Base-by-base conservation (phyloP, 2,797 vertebrate genomes). In the Scomberomorus guttatus region DNA sequence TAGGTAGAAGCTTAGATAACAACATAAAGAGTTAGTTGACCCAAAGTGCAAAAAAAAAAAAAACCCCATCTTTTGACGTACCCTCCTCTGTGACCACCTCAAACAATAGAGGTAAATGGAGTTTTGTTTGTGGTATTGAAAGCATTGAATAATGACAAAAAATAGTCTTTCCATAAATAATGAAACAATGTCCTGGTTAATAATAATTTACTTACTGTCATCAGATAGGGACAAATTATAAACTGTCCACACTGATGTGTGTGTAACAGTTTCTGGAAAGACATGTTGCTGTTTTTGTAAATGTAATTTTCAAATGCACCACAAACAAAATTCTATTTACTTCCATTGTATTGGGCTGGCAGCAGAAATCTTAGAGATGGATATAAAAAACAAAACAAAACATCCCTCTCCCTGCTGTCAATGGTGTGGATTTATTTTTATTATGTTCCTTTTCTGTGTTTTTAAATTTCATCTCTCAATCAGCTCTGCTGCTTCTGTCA, bases 181-280 rank as follows among this genome's bases (percentile, higher is more conserved):
- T 34, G 8, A 7, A 51, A 22, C 27, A 34, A 48, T 48, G 54
- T 8, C 58, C 20, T 69, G 42, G 25, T 58, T 5, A 46, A 1
- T 46, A 58, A 46, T 24, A 48, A 69, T 69, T 14, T 27, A 46
- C 18, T 11, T 15, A 6, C 51, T 55, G 56, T 71, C 56, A 51
- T 39, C 68, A 60, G 39, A 42, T 34, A 12, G 5, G 17, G 17
- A 39, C 34, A 55, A 6, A 18, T 42, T 3, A 55, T 57, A 32
- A 32, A 20, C 27, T 17, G 15, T 44, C 12, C 42, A 42, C 20
- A 7, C 10, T 71, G 42, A 37, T 2, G 55, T 12, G 13, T 51
- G 44, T 42, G 18, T 32, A 37, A 37, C 32, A 14, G 13, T 34
- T 37, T 25, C 5, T 1, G n/a, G 10, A 8, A 50, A 25, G 20